Base-by-base conservation (phyloP, 2,797 vertebrate genomes). In the Mormyrus hasselquistii region DNA sequence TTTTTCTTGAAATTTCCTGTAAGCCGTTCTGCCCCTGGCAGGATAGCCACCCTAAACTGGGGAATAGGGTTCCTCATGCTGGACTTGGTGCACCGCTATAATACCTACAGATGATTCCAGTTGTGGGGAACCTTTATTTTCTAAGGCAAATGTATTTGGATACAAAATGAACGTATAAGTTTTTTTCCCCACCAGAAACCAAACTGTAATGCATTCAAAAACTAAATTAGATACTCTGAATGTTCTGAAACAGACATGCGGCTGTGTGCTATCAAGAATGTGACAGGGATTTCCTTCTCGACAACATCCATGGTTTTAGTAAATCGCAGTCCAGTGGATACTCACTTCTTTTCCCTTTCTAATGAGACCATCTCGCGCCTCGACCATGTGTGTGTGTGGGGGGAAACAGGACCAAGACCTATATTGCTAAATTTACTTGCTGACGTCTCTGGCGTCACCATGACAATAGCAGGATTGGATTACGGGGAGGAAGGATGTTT, bases 391-490 rank as follows among this genome's bases (percentile, higher is more conserved):
- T n/a, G 6, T 5, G 16, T n/a, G 10, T 3, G 19, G 55, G 88
- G 16, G 3, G 47, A 6, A 89, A 89, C 88, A 65, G 47, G 44
- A 12, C 57, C 41, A 29, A 52, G 79, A 85, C 9, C 41, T 76
- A 62, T 22, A 25, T 55, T 41, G 22, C 44, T 65, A 85, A 85
- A 38, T 29, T 16, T 34, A 7, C 88, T 50, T 55, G 4, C 16
- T 52, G 79, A 49, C 52, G 76, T 79, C 3, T 50, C 76, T 41
- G 88, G 44, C 14, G 22, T 62, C 57, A n/a, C 44, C 41, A 44
- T 85, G 57, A 89, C 79, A 89, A 89, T 85, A 44, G 57, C 79
- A 50, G 79, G 79, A 84, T 62, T 44, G 79, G 14, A 50, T 16
- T 22, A 41, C 19, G 2, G 25, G 2, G 38, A 89, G 88, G 79